Evolutionary conservation across 2,797 vertebrate species (phyloP).

Genomic region (Cirrhinus molitorella): DNA sequence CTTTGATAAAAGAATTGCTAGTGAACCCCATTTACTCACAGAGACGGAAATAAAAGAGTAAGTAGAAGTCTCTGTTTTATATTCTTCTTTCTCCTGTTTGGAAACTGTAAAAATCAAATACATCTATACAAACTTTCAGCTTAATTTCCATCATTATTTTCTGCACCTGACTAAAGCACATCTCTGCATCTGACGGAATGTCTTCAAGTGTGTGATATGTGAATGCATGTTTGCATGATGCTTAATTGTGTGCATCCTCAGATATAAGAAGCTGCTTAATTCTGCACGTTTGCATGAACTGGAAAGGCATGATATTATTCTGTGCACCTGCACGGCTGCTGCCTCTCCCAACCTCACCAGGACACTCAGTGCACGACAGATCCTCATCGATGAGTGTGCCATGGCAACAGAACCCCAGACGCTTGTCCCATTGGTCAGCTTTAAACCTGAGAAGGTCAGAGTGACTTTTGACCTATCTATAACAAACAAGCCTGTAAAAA

Average conservation of each 20-base stretch:
- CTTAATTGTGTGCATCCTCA: conserved; percentile 54
- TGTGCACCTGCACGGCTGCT: conserved; percentile 80
- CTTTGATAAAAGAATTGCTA: conserved; percentile 72
- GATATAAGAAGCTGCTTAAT: conserved; percentile 67
- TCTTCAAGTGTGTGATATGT: background rate
- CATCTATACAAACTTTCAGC: background rate
- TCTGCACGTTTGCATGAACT: conserved; percentile 70
- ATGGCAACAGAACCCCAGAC: conserved; percentile 88
- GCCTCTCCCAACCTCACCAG: conserved; percentile 58
- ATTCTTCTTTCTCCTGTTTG: background rate
- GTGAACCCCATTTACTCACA: conserved; percentile 60
- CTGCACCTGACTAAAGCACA: background rate
- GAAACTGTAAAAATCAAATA: too few relatives aligned
- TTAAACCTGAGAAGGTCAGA: conserved; percentile 76
- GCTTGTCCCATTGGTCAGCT: conserved; percentile 82
- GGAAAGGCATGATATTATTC: conserved; percentile 71
- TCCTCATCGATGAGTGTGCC: conserved; percentile 84
- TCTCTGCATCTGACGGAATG: background rate
- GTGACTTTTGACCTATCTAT: background rate
- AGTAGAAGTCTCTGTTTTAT: conserved; percentile 39
- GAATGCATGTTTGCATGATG: background rate
- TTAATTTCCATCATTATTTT: background rate
- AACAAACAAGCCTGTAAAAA: background rate
- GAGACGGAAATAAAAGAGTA: conserved; percentile 71
- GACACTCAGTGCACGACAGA: conserved; percentile 70